Evolutionary conservation across 2,113 vertebrate genomes (phyloP), one percentile per base, ranked within the genome.

Genomic region (Oryzias celebensis): DNA sequence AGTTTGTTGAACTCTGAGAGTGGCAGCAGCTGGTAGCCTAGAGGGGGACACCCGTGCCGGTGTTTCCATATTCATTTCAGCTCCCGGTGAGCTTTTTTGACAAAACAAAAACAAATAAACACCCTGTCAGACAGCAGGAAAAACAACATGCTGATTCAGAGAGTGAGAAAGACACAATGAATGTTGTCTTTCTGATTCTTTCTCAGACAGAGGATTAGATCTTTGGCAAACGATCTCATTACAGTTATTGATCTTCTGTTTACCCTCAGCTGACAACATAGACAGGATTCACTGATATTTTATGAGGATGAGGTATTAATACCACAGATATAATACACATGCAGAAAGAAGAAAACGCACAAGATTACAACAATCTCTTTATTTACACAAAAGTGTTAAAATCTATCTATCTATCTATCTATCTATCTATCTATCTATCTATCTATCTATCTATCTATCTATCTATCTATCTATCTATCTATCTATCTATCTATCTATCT

Each of bases 271-370:
- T 89, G 89, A 91, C 89, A 89, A 87, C 88, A 89, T 88, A 89
- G 87, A 87, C 89, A 85, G 85, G 71, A 87, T 85, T 80, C 86
- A 81, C 78, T 84, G 82, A 89, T 89, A 89, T 88, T 90, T 89
- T 75, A 88, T 82, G 82, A 31, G 61, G 85, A 86, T 84, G 69
- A 53, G 83, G 79, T 87, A 88, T 83, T 81, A 84, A 36, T 36
- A 10, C 36, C 36, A 36, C 8, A 12, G 10, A 36, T 36, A 87
- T 84, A 85, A 59, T 73, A 51, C 17, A 59, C 50, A 62, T 57
- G 63, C 75, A 47, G 44, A 43, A 13, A 24, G 41, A 51, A 57
- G 52, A 60, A 42, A 8, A 42, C 10, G 52, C 31, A 62, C 31
- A 10, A 36, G 31, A 36, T 36, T 7, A 36, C 31, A 36, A 36